Percentiles rank a stretch among this genome's conserved stretches.
phyloP scores from a whole-genome alignment of 2,888 invertebrate genomes.

The Antheraea yamamai region DNA sequence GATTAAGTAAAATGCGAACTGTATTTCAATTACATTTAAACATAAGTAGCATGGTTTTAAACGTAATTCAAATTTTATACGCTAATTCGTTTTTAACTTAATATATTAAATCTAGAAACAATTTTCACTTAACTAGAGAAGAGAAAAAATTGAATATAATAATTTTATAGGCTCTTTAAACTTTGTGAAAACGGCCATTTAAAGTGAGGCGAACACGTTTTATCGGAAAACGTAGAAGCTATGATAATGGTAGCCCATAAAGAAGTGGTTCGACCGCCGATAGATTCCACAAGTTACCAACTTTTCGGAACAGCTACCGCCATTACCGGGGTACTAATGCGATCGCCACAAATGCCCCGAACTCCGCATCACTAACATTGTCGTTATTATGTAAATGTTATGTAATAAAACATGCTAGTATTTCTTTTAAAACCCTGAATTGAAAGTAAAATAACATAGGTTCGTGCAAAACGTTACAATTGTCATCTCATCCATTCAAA shows the following conservation, averaged over 20 bases:
- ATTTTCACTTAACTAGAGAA: conserved; percentile 28
- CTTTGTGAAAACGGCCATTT: conserved; percentile 65
- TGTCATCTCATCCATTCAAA: conserved; percentile 62
- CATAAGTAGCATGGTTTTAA: background rate
- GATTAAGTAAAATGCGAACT: conserved; percentile 74
- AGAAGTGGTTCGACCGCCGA: conserved; percentile 69
- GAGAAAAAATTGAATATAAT: conserved; percentile 62
- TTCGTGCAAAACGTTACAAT: conserved; percentile 52
- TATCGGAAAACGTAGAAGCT: conserved; percentile 74
- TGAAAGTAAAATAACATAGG: conserved; percentile 26
- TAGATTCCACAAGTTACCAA: conserved; percentile 78
- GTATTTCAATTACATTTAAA: background rate
- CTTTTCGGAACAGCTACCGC: conserved; percentile 67
- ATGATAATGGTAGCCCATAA: conserved; percentile 79
- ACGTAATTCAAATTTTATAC: background rate
- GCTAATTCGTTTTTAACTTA: background rate
- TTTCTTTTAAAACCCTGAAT: conserved; percentile 15
- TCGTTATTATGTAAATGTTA: conserved; percentile 37
- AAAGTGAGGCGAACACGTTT: conserved; percentile 75
- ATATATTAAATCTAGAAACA: conserved; percentile 29
- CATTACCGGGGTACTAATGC: conserved; percentile 73
- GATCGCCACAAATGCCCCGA: conserved; percentile 51
- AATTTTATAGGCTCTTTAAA: conserved; percentile 69
- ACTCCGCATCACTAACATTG: conserved; percentile 46
- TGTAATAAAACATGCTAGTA: conserved; percentile 29